Base-by-base conservation (phyloP, 2,888 invertebrate genomes). In the Brachynemurus nebulosus region DNA sequence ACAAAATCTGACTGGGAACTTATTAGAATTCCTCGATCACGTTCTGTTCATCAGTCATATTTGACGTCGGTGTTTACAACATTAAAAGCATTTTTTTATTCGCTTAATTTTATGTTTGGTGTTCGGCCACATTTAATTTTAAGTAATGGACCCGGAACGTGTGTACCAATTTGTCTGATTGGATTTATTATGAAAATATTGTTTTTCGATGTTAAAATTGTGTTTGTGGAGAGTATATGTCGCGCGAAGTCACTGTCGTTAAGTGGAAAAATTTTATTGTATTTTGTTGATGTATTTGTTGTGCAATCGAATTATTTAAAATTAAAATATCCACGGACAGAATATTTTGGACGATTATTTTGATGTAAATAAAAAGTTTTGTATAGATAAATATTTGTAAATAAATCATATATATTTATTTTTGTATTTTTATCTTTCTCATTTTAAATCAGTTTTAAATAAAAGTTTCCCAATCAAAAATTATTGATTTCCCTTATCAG, bases 111-210 rank as follows among this genome's bases (percentile, higher is more conserved):
- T 12, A 12, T 30, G 7, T 12, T 17, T 11, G 64, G 91, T 23
- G 71, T 78, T 53, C 73, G 72, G 50, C 95, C 96, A 1, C 78
- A 90, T 61, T 60, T 93, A 53, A 73, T 92, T 54, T 66, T 92
- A 39, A 91, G 88, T 64, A 95, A 97, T 68, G 97, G 98, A 0
- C 97, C 97, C 35, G 96, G 96, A 6, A 96, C 93, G 5, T 96
- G 97, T 63, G 74, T 98, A 47, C 97, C 97, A 3, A 69, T 95
- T 44, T 92, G 92, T 67, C 53, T 83, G 44, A 72, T 83, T 43
- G 82, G 80, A 12, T 85, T 86, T 59, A 38, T 91, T 1, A 67
- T 83, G 51, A 81, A 81, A 61, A 70, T 80, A 48, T 60, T 80
- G 0, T 79, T 75, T 52, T 56, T 88, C 27, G 61, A 70, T 21